A percentile compares a stretch with the other conserved stretches of the same genome.
Evolutionary conservation across 2,797 vertebrate genomes (phyloP).

Genomic region (Platyrinchus mystaceus): DNA sequence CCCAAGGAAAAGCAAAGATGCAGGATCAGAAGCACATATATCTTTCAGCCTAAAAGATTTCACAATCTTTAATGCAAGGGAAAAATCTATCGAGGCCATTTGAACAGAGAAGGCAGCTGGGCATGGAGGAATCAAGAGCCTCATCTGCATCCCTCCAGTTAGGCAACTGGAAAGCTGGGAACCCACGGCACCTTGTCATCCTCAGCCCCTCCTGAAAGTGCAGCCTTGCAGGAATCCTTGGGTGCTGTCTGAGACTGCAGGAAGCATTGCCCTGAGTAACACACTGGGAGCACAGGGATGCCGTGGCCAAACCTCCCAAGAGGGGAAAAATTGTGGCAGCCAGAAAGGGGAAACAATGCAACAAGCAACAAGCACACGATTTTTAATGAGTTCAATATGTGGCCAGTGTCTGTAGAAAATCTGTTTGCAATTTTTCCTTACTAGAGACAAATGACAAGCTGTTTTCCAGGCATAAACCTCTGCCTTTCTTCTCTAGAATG

Average conservation of each 20-base stretch:
- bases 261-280: fast-evolving
- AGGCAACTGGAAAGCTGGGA: not conserved
- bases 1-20: not conserved
- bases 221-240: not conserved
- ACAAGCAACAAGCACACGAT: not conserved
- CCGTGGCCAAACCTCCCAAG: not conserved
- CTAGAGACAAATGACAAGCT: conserved; percentile 32
- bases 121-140: not conserved
- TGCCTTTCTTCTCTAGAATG: not conserved
- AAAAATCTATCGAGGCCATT: fast-evolving
- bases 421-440: conserved; percentile 1
- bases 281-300: not conserved
- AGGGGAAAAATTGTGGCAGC: not conserved
- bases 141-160: not conserved
- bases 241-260: not conserved
- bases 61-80: not conserved
- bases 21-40: not conserved
- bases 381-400: conserved; percentile 20
- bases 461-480: not conserved
- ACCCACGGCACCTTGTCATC: not conserved
- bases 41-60: not conserved
- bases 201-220: not conserved
- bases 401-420: conserved; percentile 35
- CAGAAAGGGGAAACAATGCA: not conserved
- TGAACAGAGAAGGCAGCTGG: not conserved